These are phyloP conservation scores for Bufo bufo DNA, from an alignment of 2,113 vertebrate species.

Conservation along the genomic window DNA sequence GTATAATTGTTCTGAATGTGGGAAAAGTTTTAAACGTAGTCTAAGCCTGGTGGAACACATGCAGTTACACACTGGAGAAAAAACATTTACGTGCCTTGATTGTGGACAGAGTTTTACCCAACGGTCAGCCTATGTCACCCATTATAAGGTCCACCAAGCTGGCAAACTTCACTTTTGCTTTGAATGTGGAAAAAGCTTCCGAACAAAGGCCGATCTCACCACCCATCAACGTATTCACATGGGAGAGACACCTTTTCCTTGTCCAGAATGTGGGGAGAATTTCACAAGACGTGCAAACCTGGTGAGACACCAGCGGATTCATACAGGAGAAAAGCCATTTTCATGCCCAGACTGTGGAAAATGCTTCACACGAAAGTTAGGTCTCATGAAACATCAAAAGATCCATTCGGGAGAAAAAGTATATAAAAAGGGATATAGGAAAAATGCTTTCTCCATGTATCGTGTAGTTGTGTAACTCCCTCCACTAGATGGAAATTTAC, in stretches of 20 bases:
- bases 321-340: too few species aligned
- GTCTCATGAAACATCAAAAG: constrained; percentile 10
- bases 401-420: not conserved
- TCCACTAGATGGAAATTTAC: not conserved
- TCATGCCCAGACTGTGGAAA: constrained; percentile 18
- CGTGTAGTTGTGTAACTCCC: not conserved
- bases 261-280: constrained; percentile 2
- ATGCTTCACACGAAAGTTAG: not conserved
- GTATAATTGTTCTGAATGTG: not conserved
- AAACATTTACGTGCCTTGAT: not conserved
- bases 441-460: not conserved
- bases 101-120: not conserved
- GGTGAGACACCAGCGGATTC: not conserved
- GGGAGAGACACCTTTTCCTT: constrained; percentile 10
- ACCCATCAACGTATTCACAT: constrained; percentile 9
- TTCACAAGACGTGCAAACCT: constrained; percentile 7
- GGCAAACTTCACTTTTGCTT: constrained; percentile 13
- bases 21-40: not conserved
- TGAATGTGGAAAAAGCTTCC: constrained; percentile 19
- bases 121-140: not conserved
- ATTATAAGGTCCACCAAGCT: not conserved
- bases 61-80: not conserved
- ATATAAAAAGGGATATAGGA: not conserved
- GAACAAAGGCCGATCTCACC: not conserved
- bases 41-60: not conserved